Evolutionary conservation across 2,888 invertebrate genomes (phyloP).

Genomic region (Aphodius sticticus): DNA sequence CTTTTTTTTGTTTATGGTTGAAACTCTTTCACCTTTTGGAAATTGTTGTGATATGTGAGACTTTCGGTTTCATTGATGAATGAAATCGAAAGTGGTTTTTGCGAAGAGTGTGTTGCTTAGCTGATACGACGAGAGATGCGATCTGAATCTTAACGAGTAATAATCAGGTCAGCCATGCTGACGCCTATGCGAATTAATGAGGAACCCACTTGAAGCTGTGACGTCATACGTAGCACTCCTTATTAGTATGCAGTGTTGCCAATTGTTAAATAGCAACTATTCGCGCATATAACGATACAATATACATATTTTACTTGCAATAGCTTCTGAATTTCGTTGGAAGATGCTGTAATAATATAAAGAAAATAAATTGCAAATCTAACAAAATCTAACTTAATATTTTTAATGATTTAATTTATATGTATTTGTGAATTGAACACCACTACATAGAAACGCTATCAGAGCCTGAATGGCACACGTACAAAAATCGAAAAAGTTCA

Average conservation of each 20-base stretch:
- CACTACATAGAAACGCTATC: too few relatives aligned
- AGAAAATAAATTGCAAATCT: too few relatives aligned
- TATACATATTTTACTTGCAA: too few relatives aligned
- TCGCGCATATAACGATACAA: too few relatives aligned
- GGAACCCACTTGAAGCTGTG: conserved; percentile 14
- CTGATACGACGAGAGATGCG: not conserved
- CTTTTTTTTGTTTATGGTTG: not conserved
- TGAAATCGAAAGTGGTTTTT: not conserved
- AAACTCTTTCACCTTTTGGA: not conserved
- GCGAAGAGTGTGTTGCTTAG: not conserved
- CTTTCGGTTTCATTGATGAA: not conserved
- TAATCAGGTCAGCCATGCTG: conserved; percentile 20
- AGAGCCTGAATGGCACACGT: too few relatives aligned
- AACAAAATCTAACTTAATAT: too few relatives aligned
- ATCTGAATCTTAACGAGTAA: not conserved
- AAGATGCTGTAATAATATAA: too few relatives aligned
- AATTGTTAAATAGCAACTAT: not conserved
- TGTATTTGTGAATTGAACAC: too few relatives aligned
- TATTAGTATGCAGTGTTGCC: not conserved
- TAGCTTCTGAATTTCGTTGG: too few relatives aligned
- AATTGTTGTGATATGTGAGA: not conserved
- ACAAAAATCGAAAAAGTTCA: too few relatives aligned
- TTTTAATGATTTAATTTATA: too few relatives aligned
- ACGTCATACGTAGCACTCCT: not conserved
- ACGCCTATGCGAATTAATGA: conserved; percentile 20